Conservation (phyloP, 2,888 invertebrate species). For the Lochmaea capreae region DNA sequence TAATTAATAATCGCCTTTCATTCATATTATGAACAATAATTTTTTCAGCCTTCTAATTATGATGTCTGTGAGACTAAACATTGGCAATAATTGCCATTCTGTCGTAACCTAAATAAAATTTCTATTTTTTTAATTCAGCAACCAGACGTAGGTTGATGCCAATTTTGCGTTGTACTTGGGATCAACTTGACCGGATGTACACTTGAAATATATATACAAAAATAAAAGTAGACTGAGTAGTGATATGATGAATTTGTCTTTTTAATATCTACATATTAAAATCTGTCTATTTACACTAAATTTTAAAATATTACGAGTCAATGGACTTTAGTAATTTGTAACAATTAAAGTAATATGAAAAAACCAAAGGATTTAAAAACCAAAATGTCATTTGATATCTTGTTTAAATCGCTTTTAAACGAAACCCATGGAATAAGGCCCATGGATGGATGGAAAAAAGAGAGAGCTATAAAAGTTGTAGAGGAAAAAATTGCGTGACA, state of each 20-base stretch:
- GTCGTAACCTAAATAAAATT: conserved; percentile 27
- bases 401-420: too few relatives aligned
- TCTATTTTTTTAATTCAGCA: conserved; percentile 20
- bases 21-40: too few relatives aligned
- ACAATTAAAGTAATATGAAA: too few relatives aligned
- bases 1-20: too few relatives aligned
- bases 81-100: conserved; percentile 20
- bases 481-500: too few relatives aligned
- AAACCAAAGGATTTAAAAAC: too few relatives aligned
- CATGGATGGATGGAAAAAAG: too few relatives aligned
- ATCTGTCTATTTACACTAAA: background rate
- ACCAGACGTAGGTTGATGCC: conserved; percentile 33
- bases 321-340: too few relatives aligned
- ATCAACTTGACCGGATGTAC: conserved; percentile 34
- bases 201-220: conserved; percentile 20
- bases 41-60: too few relatives aligned
- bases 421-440: too few relatives aligned
- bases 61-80: conserved; percentile 27
- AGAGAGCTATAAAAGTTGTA: too few relatives aligned
- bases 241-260: conserved; percentile 19
- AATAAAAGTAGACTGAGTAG: conserved; percentile 27
- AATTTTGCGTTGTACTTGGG: conserved; percentile 32
- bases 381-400: too few relatives aligned
- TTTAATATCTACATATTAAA: background rate
- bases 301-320: conserved; percentile 7